phyloP scores from a whole-genome alignment of 2,113 vertebrate genomes.

The Echinops telfairi region DNA sequence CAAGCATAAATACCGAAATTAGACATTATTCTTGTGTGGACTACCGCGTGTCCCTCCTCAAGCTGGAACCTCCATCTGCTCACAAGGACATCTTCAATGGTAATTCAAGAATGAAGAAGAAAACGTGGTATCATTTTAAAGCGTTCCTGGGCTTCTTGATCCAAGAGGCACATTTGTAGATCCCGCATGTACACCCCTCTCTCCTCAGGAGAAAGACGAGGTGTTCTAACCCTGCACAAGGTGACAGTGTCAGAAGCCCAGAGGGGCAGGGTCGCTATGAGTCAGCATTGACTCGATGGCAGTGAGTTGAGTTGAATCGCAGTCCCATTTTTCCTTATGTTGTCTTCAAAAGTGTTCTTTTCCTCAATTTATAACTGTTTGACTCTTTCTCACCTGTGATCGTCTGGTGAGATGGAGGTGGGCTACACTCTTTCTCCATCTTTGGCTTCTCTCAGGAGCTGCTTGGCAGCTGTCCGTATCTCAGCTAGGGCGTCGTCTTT shows the following conservation, averaged over 20 bases:
- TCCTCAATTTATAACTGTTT: slow-evolving; percentile 97
- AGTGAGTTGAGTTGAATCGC: slow-evolving; percentile 88
- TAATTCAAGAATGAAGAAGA: no score
- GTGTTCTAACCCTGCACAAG: no score
- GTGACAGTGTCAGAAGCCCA: no score
- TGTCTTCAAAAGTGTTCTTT: slow-evolving; percentile 99
- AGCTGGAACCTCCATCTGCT: slow-evolving; percentile 98
- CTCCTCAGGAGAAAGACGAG: slow-evolving; percentile 92
- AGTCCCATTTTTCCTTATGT: slow-evolving; percentile 98
- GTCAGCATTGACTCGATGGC: slow-evolving; percentile 88
- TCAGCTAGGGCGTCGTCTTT: slow-evolving; percentile 99
- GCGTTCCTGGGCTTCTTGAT: slow-evolving; percentile 96
- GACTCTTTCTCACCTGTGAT: slow-evolving; percentile 99
- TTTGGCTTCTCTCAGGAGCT: slow-evolving; percentile 96
- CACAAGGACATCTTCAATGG: slow-evolving; percentile 92
- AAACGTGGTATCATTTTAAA: slow-evolving; percentile 99
- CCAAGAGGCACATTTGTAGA: slow-evolving; percentile 90
- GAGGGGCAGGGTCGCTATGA: no score
- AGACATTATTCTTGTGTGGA: slow-evolving; percentile 97
- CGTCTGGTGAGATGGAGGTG: slow-evolving; percentile 97
- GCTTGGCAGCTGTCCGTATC: slow-evolving; percentile 98
- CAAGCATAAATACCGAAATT: slow-evolving; percentile 97
- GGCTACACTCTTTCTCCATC: slow-evolving; percentile 96
- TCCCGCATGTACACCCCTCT: slow-evolving; percentile 96
- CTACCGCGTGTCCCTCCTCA: slow-evolving; percentile 98